Conservation (phyloP, 2,113 vertebrate species). For the Platichthys flesus region DNA sequence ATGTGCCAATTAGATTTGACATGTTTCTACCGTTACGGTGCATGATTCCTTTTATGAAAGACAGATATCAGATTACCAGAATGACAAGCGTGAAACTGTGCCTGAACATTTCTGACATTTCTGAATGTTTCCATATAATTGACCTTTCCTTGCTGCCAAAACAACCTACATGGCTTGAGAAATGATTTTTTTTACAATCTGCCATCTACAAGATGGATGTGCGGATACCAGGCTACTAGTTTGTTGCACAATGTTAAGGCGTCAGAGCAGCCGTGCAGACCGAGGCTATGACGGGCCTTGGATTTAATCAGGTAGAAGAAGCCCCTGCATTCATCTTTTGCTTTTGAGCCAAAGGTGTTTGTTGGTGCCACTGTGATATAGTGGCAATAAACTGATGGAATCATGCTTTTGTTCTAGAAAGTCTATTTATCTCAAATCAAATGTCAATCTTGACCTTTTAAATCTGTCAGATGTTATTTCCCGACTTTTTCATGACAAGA, state of each 20-base stretch:
- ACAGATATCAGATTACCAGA: slow-evolving; percentile 2
- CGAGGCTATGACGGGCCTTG: background rate
- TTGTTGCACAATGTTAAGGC: background rate
- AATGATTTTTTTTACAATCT: background rate
- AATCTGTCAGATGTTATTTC: slow-evolving; percentile 9
- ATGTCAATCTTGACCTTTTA: slow-evolving; percentile 2
- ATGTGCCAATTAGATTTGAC: slow-evolving; percentile 18
- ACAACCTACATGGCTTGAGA: slow-evolving; percentile 19
- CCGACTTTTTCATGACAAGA: slow-evolving; percentile 14
- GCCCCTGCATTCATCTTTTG: background rate
- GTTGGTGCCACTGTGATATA: background rate
- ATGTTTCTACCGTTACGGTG: background rate
- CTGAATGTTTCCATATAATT: slow-evolving; percentile 1
- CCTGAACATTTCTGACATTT: slow-evolving; percentile 14
- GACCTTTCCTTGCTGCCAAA: slow-evolving; percentile 40
- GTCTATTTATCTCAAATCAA: slow-evolving; percentile 18
- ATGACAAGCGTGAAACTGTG: slow-evolving; percentile 13
- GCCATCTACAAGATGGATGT: slow-evolving; percentile 5
- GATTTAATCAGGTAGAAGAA: background rate
- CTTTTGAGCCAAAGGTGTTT: background rate
- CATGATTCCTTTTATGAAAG: background rate
- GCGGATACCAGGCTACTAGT: background rate
- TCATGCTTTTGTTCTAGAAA: slow-evolving; percentile 3
- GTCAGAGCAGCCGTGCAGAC: background rate
- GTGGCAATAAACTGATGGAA: background rate